Conservation (phyloP, 2,888 invertebrate species). For the Drosophila pegasa region DNA sequence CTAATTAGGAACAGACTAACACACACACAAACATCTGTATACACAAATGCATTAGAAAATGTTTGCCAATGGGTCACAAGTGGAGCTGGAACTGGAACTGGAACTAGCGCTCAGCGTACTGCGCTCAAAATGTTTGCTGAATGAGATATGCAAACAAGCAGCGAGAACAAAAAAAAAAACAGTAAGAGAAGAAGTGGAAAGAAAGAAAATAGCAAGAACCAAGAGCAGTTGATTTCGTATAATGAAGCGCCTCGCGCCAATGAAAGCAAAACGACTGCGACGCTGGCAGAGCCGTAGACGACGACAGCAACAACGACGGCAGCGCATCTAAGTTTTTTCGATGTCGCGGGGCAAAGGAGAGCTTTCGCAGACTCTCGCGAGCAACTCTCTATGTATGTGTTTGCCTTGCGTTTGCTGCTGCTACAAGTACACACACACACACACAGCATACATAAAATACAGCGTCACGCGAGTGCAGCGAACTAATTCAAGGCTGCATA, state of each 20-base stretch:
- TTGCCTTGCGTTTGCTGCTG: slow-evolving; percentile 45
- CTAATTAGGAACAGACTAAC: slow-evolving; percentile 67
- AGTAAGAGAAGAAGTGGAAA: slow-evolving; percentile 7
- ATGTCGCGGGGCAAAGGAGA: slow-evolving; percentile 41
- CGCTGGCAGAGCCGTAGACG: slow-evolving; percentile 30
- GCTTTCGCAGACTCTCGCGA: slow-evolving; percentile 64
- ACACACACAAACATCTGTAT: not conserved
- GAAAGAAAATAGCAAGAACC: slow-evolving; percentile 18
- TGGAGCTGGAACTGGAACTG: slow-evolving; percentile 9
- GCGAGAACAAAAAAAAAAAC: slow-evolving; percentile 27
- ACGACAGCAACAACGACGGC: slow-evolving; percentile 31
- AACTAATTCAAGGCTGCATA: slow-evolving; percentile 86
- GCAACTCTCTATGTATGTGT: slow-evolving; percentile 29
- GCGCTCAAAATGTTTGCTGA: slow-evolving; percentile 58
- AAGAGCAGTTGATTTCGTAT: slow-evolving; percentile 57
- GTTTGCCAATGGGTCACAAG: slow-evolving; percentile 45
- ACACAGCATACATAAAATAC: slow-evolving; percentile 57
- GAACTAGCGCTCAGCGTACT: slow-evolving; percentile 35
- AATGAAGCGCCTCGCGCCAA: slow-evolving; percentile 64
- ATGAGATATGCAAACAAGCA: slow-evolving; percentile 76
- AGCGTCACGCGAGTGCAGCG: slow-evolving; percentile 85
- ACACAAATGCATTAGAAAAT: slow-evolving; percentile 34
- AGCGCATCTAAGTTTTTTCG: slow-evolving; percentile 60
- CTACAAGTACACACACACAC: slow-evolving; percentile 32
- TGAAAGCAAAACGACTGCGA: slow-evolving; percentile 57